Evolutionary conservation across 2,888 invertebrate species (phyloP), one percentile per base, ranked within the genome.

Genomic region (Caenorhabditis parvicauda): DNA sequence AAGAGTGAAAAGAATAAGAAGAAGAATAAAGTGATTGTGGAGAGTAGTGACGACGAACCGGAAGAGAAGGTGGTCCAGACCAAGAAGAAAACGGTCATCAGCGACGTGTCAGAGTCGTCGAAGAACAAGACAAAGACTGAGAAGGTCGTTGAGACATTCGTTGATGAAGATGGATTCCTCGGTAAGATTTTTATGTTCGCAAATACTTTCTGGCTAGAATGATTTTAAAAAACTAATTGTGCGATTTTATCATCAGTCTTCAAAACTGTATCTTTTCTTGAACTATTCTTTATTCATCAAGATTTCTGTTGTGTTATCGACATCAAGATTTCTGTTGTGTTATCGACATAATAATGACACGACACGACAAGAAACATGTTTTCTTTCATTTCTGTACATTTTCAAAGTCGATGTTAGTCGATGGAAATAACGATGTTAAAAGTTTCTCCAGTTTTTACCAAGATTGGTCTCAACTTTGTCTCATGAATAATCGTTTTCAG

Each of bases 91-190:
- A 35, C 39, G 25, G 46, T 12, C 44, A n/a, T 43, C 24, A 14
- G 41, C 39, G 14, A 3, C 35, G 4, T 37, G 41, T 21, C 46
- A 59, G 1, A 35, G 45, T n/a, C 58, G 53, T 37, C 35, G 53
- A 35, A 53, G 53, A 5, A 58, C 53, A 2, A 12, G 17, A 43
- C 43, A 29, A 51, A 51, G 25, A 32, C 29, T n/a, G 63, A 63
- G 42, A 63, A 58, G 27, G 55, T 63, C 39, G 52, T 58, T 9
- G 63, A 63, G 42, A 59, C 58, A 1, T 63, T 42, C 32, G 63
- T 63, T 7, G 63, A 63, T 29, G 63, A 63, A 37, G 63, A 63
- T 46, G 63, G 63, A n/a, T 63, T 56, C 46, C 57, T 63, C 35
- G 63, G 63, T 59, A 22, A 38, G 53, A 25, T 22, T 22, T 46